phyloP scores from a whole-genome alignment of 1,140 invertebrate species.

The Hylaeus anthracinus region DNA sequence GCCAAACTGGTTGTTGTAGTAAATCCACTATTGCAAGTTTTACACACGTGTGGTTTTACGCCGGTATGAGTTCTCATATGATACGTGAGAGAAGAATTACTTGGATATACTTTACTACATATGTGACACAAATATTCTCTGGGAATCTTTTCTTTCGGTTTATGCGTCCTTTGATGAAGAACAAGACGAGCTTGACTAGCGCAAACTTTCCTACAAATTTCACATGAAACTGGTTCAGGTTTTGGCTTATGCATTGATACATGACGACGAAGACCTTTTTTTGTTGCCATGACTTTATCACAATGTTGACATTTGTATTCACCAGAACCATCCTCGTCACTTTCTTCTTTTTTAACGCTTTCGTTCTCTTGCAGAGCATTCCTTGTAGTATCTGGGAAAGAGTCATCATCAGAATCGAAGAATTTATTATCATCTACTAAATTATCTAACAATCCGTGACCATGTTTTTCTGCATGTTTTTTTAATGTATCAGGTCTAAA shows the following conservation, averaged over 20 bases:
- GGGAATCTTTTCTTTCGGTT: constrained; percentile 77
- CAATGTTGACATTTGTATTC: constrained; percentile 77
- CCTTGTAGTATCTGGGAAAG: constrained; percentile 57
- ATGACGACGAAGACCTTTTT: constrained; percentile 77
- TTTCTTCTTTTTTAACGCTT: constrained; percentile 70
- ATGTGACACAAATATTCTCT: constrained; percentile 79
- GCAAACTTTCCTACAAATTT: constrained; percentile 78
- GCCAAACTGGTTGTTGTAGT: constrained; percentile 79
- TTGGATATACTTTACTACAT: constrained; percentile 80
- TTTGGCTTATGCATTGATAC: constrained; percentile 79
- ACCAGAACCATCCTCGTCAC: constrained; percentile 70
- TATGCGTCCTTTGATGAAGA: constrained; percentile 78
- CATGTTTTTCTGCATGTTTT: constrained; percentile 76
- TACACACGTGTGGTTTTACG: constrained; percentile 79
- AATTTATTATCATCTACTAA: constrained; percentile 72
- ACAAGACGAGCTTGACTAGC: constrained; percentile 77
- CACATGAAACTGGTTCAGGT: constrained; percentile 77
- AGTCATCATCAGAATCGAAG: constrained; percentile 68
- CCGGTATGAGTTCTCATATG: constrained; percentile 81
- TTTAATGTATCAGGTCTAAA: constrained; percentile 78
- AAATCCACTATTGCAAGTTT: constrained; percentile 79
- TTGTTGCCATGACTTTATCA: constrained; percentile 77
- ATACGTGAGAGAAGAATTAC: constrained; percentile 79
- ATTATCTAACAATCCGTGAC: constrained; percentile 75
- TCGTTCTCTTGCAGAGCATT: constrained; percentile 64